Evolutionary conservation across 2,797 vertebrate species (phyloP), one percentile per base, ranked within the genome.

Genomic region (Rhincodon typus): DNA sequence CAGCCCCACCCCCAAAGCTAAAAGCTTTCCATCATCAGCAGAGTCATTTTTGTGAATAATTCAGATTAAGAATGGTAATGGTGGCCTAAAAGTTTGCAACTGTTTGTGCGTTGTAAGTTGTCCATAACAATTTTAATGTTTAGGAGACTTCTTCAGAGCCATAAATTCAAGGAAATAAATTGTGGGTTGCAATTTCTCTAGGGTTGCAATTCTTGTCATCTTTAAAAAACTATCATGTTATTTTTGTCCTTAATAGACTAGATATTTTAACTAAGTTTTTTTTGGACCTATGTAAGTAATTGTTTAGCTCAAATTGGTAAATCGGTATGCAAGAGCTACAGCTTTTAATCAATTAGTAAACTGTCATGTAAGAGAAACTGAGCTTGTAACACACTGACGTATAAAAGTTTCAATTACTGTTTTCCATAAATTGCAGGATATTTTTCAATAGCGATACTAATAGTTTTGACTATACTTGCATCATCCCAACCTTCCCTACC

Each of bases 261-360:
- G 93, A 94, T 72, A 72, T 67, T 69, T 23, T 94, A 94, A 94
- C 72, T 72, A 94, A 94, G 42, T 46, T 67, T 69, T 94, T 72
- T 94, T 95, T 88, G 53, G 84, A 95, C 34, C 6, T 25, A 69
- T 90, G 69, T 86, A 69, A 84, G 84, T 69, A 72, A 87, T 70
- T 90, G 79, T 42, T 42, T 77, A 34, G 66, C 70, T 74, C 84
- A 70, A 27, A 95, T 91, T 72, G 86, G 42, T 72, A 57, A 91
- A 95, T 90, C 91, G 86, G 91, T 77, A 72, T 91, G 62, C 53
- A 95, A 72, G 86, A 70, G 66, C 86, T 30, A 23, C 50, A 88
- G 53, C 53, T 95, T 95, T 95, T 95, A 91, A 95, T 95, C 95
- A 95, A 74, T 70, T 74, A 50, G 67, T 34, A 57, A 90, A 74